Evolutionary conservation across 2,797 vertebrate genomes (phyloP).

Genomic region (Yasuhikotakia modesta): DNA sequence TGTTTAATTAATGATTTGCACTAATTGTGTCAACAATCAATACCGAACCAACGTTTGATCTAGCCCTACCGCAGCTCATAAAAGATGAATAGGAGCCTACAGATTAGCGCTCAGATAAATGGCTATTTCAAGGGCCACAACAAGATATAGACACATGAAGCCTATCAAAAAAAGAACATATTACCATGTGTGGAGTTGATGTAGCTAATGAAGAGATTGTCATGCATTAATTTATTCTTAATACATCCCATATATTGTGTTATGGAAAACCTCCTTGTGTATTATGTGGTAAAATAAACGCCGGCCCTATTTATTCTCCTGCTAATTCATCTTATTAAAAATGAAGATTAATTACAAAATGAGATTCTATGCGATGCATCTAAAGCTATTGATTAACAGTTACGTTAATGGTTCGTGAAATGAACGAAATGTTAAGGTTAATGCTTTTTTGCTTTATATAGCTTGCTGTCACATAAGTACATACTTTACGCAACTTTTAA

Average conservation of each 20-base stretch:
- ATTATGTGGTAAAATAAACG: conserved; percentile 13
- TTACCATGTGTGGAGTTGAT: conserved; percentile 65
- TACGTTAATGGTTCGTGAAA: conserved; percentile 29
- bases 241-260: conserved; percentile 56
- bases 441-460: conserved; percentile 64
- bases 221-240: conserved; percentile 83
- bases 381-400: conserved; percentile 38
- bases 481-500: conserved; percentile 59
- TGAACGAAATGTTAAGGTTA: conserved; percentile 51
- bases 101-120: conserved; percentile 33
- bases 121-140: conserved; percentile 40
- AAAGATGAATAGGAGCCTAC: conserved; percentile 43
- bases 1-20: conserved; percentile 47
- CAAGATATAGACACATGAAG: conserved; percentile 34
- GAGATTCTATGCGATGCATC: conserved; percentile 15
- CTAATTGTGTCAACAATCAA: conserved; percentile 54
- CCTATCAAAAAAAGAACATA: conserved; percentile 58
- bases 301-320: background rate
- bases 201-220: conserved; percentile 79
- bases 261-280: conserved; percentile 9
- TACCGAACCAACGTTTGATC: conserved; percentile 39
- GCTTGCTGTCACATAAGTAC: conserved; percentile 64
- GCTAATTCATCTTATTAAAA: background rate
- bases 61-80: conserved; percentile 46
- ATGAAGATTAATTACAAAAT: too few relatives aligned